Conservation (phyloP, 2,888 invertebrate genomes). For the Hydrotaea cyrtoneurina region DNA sequence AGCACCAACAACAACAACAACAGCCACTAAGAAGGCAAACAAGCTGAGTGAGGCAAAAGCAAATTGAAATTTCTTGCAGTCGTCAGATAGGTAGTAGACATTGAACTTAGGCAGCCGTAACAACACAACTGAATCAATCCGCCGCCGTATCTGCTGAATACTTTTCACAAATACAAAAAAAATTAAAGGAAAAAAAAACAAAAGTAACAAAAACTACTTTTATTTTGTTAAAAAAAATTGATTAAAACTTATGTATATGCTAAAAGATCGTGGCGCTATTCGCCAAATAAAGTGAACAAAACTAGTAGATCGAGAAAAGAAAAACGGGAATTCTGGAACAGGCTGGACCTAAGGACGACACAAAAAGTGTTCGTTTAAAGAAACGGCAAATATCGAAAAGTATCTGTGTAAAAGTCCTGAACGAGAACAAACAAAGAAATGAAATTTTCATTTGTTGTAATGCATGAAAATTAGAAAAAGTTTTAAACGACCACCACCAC, state of each 20-base stretch:
- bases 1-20: background rate
- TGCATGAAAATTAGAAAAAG: background rate
- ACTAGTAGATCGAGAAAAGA: background rate
- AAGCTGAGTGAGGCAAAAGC: slow-evolving; percentile 34
- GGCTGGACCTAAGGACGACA: slow-evolving; percentile 65
- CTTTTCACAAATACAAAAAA: slow-evolving; percentile 38
- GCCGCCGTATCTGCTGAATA: slow-evolving; percentile 30
- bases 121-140: slow-evolving; percentile 37
- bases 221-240: slow-evolving; percentile 14
- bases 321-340: slow-evolving; percentile 9
- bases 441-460: background rate
- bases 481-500: too few species aligned
- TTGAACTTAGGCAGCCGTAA: slow-evolving; percentile 68
- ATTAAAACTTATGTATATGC: slow-evolving; percentile 7
- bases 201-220: slow-evolving; percentile 35
- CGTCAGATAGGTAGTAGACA: slow-evolving; percentile 68
- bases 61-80: slow-evolving; percentile 67
- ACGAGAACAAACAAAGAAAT: background rate
- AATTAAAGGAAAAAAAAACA: slow-evolving; percentile 44
- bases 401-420: background rate
- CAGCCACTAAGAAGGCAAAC: background rate
- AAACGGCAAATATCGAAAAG: background rate
- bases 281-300: slow-evolving; percentile 2
- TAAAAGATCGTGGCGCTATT: background rate
- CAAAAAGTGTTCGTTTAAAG: background rate